phyloP scores from a whole-genome alignment of 2,113 vertebrate genomes.

The Hemicordylus capensis region DNA sequence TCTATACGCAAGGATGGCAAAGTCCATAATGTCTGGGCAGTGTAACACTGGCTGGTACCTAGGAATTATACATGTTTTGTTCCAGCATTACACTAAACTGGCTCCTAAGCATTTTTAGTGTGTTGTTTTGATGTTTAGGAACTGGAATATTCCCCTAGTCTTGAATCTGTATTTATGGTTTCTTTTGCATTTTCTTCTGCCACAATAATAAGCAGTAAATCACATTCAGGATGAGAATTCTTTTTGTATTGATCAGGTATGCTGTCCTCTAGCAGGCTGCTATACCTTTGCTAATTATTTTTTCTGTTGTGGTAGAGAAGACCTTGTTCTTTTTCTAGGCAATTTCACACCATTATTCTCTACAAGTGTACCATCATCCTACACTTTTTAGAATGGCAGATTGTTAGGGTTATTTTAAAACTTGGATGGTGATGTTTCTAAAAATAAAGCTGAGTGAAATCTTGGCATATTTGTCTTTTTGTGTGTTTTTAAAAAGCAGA shows the following conservation, averaged over 20 bases:
- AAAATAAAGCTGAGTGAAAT: slow-evolving; percentile 76
- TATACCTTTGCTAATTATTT: slow-evolving; percentile 71
- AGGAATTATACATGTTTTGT: neutral
- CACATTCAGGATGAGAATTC: slow-evolving; percentile 58
- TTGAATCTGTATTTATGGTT: neutral
- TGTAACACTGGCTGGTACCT: neutral
- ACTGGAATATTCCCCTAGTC: neutral
- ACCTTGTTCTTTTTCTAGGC: slow-evolving; percentile 74
- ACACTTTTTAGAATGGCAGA: slow-evolving; percentile 70
- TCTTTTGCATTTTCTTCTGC: slow-evolving; percentile 35
- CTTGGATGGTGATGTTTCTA: slow-evolving; percentile 65
- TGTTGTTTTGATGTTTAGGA: neutral
- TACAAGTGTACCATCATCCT: slow-evolving; percentile 74
- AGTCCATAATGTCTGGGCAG: too few species aligned
- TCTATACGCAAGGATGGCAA: neutral
- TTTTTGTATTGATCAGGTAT: slow-evolving; percentile 61
- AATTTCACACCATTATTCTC: slow-evolving; percentile 78
- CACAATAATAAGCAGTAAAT: slow-evolving; percentile 45
- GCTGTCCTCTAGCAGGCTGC: slow-evolving; percentile 61
- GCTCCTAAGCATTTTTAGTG: neutral
- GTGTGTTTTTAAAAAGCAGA: slow-evolving; percentile 62
- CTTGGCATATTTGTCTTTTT: slow-evolving; percentile 57
- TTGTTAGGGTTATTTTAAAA: slow-evolving; percentile 44
- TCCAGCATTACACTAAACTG: too few species aligned
- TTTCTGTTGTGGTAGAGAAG: slow-evolving; percentile 70